phyloP scores from a whole-genome alignment of 2,888 invertebrate species.

The Serrognathus titanus region DNA sequence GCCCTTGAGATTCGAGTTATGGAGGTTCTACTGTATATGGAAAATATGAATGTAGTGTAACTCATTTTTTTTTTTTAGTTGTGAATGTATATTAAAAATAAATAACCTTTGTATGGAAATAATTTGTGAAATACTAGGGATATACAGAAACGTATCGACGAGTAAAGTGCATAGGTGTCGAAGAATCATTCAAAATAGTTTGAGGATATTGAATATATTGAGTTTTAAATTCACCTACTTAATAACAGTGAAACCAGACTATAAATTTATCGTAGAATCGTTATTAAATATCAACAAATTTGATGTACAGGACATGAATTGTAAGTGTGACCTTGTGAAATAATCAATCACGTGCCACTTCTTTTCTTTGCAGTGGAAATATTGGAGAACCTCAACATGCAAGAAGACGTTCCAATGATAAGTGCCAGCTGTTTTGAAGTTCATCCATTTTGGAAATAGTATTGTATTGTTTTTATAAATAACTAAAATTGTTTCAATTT shows the following conservation, averaged over 20 bases:
- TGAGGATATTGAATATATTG: slow-evolving; percentile 25
- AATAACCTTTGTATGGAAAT: slow-evolving; percentile 17
- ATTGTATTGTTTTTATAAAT: no score
- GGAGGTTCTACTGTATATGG: no score
- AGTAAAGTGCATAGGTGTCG: background rate
- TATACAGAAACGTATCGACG: background rate
- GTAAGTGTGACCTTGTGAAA: slow-evolving; percentile 9
- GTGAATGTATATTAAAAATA: slow-evolving; percentile 32
- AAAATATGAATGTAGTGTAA: no score
- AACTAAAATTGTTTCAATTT: no score
- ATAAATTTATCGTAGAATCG: slow-evolving; percentile 32
- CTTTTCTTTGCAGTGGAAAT: slow-evolving; percentile 19
- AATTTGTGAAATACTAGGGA: slow-evolving; percentile 11
- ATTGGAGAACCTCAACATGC: slow-evolving; percentile 26
- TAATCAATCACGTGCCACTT: background rate
- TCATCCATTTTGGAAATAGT: slow-evolving; percentile 16
- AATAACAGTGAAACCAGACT: slow-evolving; percentile 33
- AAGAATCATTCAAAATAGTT: slow-evolving; percentile 15
- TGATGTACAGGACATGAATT: slow-evolving; percentile 9
- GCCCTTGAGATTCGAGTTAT: no score
- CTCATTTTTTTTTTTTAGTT: slow-evolving; percentile 30
- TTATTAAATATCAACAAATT: slow-evolving; percentile 21
- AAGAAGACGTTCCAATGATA: slow-evolving; percentile 24
- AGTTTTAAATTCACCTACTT: slow-evolving; percentile 33
- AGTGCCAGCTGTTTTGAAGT: slow-evolving; percentile 1